A percentile compares a stretch with the other conserved stretches of the same genome.
Conservation (phyloP, 2,113 vertebrate species). For the Cygnus buccinator region DNA sequence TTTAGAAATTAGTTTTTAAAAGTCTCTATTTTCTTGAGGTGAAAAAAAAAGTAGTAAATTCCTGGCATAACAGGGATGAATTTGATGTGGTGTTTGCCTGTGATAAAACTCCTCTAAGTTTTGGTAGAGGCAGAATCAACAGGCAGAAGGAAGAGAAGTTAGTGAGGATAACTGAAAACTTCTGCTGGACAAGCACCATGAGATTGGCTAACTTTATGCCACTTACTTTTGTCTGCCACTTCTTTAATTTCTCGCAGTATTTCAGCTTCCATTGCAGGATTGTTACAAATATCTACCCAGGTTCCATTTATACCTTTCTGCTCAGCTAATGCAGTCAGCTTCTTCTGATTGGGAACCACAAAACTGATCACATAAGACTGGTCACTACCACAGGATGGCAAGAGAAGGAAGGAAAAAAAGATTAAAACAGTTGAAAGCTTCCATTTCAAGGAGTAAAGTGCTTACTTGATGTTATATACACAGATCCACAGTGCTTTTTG, state of each 20-base stretch:
- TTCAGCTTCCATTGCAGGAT: conserved; percentile 90
- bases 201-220: not conserved
- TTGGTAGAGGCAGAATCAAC: not conserved
- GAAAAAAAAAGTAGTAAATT: not conserved
- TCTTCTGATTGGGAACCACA: conserved; percentile 97
- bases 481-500: not conserved
- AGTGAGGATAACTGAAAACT: not conserved
- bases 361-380: conserved; percentile 98
- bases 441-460: not conserved
- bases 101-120: not conserved
- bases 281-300: conserved; percentile 93
- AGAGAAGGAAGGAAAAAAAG: conserved; percentile 1
- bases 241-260: conserved; percentile 90
- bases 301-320: conserved; percentile 82
- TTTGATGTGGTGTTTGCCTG: not conserved
- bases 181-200: not conserved
- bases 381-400: conserved; percentile 77
- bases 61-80: not conserved
- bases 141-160: not conserved
- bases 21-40: too few relatives aligned
- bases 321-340: conserved; percentile 84
- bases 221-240: conserved; percentile 88
- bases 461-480: not conserved
- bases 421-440: not conserved
- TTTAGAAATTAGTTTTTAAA: not conserved